These are phyloP conservation scores for Sceloporus undulatus DNA, from an alignment of 2,113 vertebrate species.

Conservation along the genomic window DNA sequence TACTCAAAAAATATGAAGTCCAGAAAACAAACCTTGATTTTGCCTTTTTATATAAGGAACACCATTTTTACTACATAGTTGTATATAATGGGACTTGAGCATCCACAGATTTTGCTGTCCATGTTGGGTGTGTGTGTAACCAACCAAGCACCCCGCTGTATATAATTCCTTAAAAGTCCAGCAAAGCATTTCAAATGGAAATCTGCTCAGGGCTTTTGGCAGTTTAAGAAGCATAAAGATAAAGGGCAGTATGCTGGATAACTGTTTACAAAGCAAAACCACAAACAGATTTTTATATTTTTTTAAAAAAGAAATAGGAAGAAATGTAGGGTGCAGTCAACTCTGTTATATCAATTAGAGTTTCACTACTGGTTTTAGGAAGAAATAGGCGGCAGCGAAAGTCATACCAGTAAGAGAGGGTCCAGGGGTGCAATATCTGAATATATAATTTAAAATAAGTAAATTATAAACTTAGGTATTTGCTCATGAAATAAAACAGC, in stretches of 20 bases:
- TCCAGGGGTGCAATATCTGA: not conserved
- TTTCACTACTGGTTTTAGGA: not conserved
- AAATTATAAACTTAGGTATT: not conserved
- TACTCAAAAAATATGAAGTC: too few species aligned
- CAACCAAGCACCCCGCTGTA: too few species aligned
- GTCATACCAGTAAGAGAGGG: not conserved
- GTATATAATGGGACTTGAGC: too few species aligned
- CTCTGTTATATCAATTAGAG: not conserved
- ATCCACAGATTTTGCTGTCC: too few species aligned
- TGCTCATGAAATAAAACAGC: not conserved
- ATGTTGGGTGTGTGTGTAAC: too few species aligned
- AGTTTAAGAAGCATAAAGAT: not conserved
- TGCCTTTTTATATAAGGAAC: too few species aligned
- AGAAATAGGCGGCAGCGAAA: not conserved
- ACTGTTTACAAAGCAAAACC: not conserved
- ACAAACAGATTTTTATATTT: not conserved
- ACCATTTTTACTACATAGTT: too few species aligned
- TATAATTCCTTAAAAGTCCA: not conserved
- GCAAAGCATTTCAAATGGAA: not conserved
- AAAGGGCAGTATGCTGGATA: not conserved
- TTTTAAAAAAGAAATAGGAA: too few species aligned
- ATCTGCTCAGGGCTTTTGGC: not conserved
- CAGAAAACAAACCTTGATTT: too few species aligned
- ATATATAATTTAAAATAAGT: not conserved
- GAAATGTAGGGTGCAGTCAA: not conserved